Conservation (phyloP, 2,888 invertebrate genomes). For the Microctonus hyperodae region DNA sequence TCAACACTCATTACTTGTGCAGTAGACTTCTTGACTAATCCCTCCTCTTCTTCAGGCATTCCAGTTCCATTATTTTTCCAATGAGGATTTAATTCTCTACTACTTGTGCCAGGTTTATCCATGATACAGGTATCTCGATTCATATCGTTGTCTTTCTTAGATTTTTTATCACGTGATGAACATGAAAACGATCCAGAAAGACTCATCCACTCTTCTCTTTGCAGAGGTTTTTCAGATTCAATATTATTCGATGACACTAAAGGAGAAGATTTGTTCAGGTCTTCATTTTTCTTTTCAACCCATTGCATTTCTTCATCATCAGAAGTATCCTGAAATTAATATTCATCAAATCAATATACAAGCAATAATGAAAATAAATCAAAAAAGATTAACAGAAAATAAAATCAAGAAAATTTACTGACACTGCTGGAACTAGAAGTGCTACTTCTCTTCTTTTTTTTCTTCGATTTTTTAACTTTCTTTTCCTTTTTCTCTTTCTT, state of each 20-base stretch:
- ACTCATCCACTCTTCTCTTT: slow-evolving; percentile 84
- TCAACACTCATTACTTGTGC: slow-evolving; percentile 53
- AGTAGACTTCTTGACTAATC: slow-evolving; percentile 58
- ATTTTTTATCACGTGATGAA: slow-evolving; percentile 60
- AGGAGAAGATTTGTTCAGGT: neutral
- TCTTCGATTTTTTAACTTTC: slow-evolving; percentile 41
- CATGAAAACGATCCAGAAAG: slow-evolving; percentile 67
- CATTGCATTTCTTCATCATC: slow-evolving; percentile 66
- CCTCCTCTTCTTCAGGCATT: slow-evolving; percentile 67
- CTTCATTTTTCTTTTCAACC: slow-evolving; percentile 67
- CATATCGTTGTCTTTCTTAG: slow-evolving; percentile 64
- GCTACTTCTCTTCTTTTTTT: slow-evolving; percentile 36
- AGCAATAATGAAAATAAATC: neutral
- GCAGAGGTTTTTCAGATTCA: slow-evolving; percentile 42
- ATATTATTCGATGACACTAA: slow-evolving; percentile 4
- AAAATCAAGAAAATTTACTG: neutral
- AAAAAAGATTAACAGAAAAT: neutral
- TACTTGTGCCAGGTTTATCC: slow-evolving; percentile 74
- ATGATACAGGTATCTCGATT: slow-evolving; percentile 69
- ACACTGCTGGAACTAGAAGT: slow-evolving; percentile 35
- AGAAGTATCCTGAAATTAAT: slow-evolving; percentile 41
- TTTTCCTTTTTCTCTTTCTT: slow-evolving; percentile 42
- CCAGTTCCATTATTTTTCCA: slow-evolving; percentile 92
- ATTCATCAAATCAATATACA: slow-evolving; percentile 2
- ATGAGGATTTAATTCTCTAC: slow-evolving; percentile 87